A percentile compares a stretch with the other conserved stretches of the same genome.
phyloP scores from a whole-genome alignment of 1,140 invertebrate species.

The Zaprionus lachaisei region DNA sequence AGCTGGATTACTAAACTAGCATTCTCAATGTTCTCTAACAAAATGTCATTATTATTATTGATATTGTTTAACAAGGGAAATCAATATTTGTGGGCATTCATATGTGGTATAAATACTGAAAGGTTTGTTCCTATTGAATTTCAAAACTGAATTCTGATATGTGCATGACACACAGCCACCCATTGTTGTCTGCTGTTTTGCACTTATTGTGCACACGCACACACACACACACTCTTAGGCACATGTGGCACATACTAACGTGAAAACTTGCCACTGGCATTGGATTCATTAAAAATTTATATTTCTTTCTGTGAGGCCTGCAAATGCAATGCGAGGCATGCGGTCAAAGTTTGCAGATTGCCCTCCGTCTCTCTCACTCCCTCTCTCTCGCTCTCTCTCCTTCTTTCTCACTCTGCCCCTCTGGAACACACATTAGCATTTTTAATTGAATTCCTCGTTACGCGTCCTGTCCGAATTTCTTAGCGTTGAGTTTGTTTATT shows the following conservation, averaged over 20 bases:
- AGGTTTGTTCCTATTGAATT: slow-evolving; percentile 2
- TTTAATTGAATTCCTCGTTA: slow-evolving; percentile 68
- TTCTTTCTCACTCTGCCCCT: slow-evolving; percentile 19
- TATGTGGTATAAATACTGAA: background rate
- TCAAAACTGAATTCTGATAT: slow-evolving; percentile 4
- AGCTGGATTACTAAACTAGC: background rate
- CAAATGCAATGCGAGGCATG: slow-evolving; percentile 49
- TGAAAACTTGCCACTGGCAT: slow-evolving; percentile 31
- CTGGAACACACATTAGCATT: slow-evolving; percentile 57
- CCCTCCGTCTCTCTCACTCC: background rate
- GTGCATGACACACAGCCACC: slow-evolving; percentile 34
- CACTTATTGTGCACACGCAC: slow-evolving; percentile 27
- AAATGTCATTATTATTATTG: background rate
- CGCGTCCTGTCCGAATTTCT: slow-evolving; percentile 41
- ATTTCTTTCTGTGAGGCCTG: slow-evolving; percentile 57
- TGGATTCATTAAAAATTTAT: slow-evolving; percentile 62
- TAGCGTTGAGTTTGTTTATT: slow-evolving; percentile 46
- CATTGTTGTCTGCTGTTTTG: slow-evolving; percentile 54
- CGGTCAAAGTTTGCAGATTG: background rate
- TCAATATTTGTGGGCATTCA: background rate
- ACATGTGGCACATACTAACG: slow-evolving; percentile 33
- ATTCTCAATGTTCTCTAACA: background rate
- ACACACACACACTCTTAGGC: slow-evolving; percentile 17
- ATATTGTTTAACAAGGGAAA: background rate
- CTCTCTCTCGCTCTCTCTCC: background rate